Base-by-base conservation (phyloP, 2,888 invertebrate species). In the Tenthredo notha region DNA sequence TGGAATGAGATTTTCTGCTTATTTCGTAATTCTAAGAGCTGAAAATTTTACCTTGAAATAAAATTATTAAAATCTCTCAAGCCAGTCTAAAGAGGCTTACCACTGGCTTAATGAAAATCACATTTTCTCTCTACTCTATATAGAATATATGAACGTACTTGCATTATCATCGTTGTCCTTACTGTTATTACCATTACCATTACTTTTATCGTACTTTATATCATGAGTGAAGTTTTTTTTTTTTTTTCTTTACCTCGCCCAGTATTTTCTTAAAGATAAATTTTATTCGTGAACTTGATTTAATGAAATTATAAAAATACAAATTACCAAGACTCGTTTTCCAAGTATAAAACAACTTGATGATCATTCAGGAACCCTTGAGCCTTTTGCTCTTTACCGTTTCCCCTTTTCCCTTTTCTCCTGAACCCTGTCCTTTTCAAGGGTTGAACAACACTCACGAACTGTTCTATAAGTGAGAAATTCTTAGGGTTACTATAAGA, bases 1-100 rank as follows among this genome's bases (percentile, higher is more conserved):
- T 58, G 80, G 80, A 61, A 80, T 37, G 37, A 61, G 80, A 80
- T 80, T 80, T 80, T 80, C 58, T 58, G 80, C 21, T 80, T 80
- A 80, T 61, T 80, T 40, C 61, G 37, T 80, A 40, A 80, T 80
- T 80, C 40, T 61, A 25, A 80, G 61, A 80, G 80, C 80, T 40
- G 21, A 15, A 15, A 40, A n/a, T 50, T 54, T n/a, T 15, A 0
- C 10, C 15, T 40, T 21, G 21, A 61, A 80, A 61, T 80, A 61
- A 61, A 80, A 80, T 80, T 80, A 80, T 80, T 25, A 80, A 80
- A 61, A 80, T 80, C 80, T 80, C n/a, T 12, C 29, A 15, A 33
- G 33, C 12, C 15, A 0, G 47, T 50, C 47, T n/a, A 78, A 78
- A 78, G 78, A 78, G 54, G 78, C 78, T 78, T 78, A 78, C 78